Evolutionary conservation across 2,888 invertebrate genomes (phyloP), one percentile per base, ranked within the genome.

Genomic region (Amitus sp.): DNA sequence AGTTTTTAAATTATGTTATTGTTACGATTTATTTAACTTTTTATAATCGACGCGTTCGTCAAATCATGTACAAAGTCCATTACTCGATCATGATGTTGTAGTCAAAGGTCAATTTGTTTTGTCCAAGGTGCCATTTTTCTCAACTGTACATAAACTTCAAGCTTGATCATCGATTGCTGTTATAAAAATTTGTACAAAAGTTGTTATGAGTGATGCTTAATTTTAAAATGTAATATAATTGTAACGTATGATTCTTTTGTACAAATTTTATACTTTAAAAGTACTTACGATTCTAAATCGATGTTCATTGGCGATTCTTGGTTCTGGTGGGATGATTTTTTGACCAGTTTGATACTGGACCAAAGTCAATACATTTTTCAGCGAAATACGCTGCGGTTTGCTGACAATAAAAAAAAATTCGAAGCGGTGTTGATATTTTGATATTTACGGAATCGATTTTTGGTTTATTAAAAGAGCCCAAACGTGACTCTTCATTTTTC

Each of bases 71-170:
- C 78, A 79, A 79, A 79, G 73, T 75, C 73, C 70, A 76, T 73
- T 73, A 43, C 67, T 67, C 57, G 17, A 45, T 54, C 68, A 68
- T 66, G 48, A 62, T 60, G 54, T 60, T 10, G 39, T 48, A 20
- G 46, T 18, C 53, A 67, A 47, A 53, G 65, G 67, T 72, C 67
- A 63, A 74, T 74, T 65, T 67, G 67, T 73, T 73, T 75, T 55
- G 70, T 76, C 72, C 51, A 76, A 74, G 69, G 79, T 79, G 79
- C 79, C 79, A 79, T 79, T 77, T 76, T n/a, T 70, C 70, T 65
- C 70, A 73, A 50, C 58, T 79, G 77, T 79, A 77, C 66, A 78
- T 76, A 78, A 59, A 67, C 70, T 68, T 47, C 59, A 50, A 57
- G 55, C 56, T 57, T 59, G 54, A 34, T 60, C 57, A 64, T 56